A percentile compares a stretch with the other conserved stretches of the same genome.
Evolutionary conservation across 2,113 vertebrate species (phyloP).

Genomic region (Ceyx cyanopectus): DNA sequence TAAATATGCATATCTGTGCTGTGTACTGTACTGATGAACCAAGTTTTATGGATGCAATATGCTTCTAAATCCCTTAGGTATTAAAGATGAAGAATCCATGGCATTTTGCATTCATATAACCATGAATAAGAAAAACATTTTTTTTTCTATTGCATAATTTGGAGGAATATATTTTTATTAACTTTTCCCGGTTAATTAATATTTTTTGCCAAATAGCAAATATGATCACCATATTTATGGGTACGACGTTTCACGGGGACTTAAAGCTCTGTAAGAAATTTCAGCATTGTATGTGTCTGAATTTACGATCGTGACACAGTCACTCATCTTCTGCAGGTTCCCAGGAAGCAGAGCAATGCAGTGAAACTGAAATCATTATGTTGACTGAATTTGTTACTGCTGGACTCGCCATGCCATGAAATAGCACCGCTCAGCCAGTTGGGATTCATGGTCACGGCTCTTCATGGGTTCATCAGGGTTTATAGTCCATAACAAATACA

Average conservation of each 20-base stretch:
- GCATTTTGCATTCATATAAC: constrained; percentile 69
- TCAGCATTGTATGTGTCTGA: constrained; percentile 36
- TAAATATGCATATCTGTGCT: constrained; percentile 85
- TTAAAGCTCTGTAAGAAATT: constrained; percentile 27
- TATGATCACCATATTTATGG: constrained; percentile 51
- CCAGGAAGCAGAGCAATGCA: constrained; percentile 54
- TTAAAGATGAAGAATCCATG: constrained; percentile 76
- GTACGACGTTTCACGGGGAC: constrained; percentile 29
- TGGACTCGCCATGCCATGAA: constrained; percentile 51
- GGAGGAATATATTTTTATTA: constrained; percentile 66
- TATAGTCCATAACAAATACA: constrained; percentile 76
- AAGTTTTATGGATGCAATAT: constrained; percentile 82
- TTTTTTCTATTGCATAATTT: constrained; percentile 56
- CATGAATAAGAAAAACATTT: constrained; percentile 65
- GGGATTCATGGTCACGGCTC: constrained; percentile 64
- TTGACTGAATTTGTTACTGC: constrained; percentile 54
- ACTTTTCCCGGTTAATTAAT: constrained; percentile 69
- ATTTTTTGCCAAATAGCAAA: constrained; percentile 66
- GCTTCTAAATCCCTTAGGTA: constrained; percentile 80
- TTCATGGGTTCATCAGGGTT: constrained; percentile 69
- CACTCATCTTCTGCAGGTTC: constrained; percentile 55
- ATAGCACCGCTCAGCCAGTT: constrained; percentile 43
- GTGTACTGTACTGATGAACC: constrained; percentile 80
- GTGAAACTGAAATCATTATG: constrained; percentile 65
- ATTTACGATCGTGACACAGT: constrained; percentile 47